Evolutionary conservation across 2,797 vertebrate genomes (phyloP).

Genomic region (Pangasius macronema): DNA sequence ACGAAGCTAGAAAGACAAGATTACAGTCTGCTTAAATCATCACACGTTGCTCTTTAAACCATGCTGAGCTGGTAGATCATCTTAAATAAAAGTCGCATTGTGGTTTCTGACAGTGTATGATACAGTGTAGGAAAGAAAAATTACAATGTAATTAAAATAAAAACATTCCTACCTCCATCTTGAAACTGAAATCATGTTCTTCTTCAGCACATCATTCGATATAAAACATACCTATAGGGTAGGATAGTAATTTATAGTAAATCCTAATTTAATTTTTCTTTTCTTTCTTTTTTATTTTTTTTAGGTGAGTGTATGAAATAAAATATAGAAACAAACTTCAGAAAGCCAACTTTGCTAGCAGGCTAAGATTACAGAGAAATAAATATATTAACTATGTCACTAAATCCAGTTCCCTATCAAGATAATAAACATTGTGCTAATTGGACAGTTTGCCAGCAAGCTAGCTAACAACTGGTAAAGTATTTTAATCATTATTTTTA

Average conservation of each 20-base stretch:
- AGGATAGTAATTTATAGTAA: no score
- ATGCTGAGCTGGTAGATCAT: not conserved
- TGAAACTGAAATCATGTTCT: not conserved
- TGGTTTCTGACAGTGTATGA: not conserved
- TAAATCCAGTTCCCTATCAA: not conserved
- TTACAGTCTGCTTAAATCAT: not conserved
- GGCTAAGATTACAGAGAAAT: not conserved
- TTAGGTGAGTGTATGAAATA: no score
- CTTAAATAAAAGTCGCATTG: not conserved
- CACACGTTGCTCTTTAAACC: not conserved
- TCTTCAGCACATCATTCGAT: not conserved
- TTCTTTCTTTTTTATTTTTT: no score
- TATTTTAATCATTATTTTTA: not conserved
- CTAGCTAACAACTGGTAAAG: not conserved
- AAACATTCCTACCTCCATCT: not conserved
- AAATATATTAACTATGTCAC: not conserved
- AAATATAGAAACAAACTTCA: not conserved
- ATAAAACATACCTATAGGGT: not conserved
- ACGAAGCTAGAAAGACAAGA: not conserved
- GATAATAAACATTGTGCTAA: not conserved
- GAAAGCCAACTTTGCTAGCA: not conserved
- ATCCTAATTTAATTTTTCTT: not conserved
- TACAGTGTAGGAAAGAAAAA: not conserved
- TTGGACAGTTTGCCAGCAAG: not conserved
- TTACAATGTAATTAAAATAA: not conserved